Percentiles rank a stretch among this genome's conserved stretches.
These are phyloP conservation scores for Colius striatus DNA, from an alignment of 2,113 vertebrate species.

Conservation along the genomic window DNA sequence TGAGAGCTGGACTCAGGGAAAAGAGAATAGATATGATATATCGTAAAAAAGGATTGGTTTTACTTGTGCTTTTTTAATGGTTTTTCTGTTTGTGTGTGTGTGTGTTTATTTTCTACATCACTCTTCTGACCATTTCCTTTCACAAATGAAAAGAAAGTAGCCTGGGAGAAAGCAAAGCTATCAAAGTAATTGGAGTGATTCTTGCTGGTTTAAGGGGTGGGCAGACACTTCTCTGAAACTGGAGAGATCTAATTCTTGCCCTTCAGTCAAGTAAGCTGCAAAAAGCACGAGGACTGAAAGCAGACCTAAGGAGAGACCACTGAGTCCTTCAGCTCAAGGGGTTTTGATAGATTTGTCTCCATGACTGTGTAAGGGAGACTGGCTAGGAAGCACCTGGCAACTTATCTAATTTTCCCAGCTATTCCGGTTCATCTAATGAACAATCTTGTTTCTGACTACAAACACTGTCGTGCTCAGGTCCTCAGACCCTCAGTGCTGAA, in stretches of 20 bases:
- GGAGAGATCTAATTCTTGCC: not conserved
- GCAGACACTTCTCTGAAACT: not conserved
- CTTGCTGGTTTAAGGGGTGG: not conserved
- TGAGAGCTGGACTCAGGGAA: not conserved
- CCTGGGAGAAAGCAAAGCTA: not conserved
- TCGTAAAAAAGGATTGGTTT: not conserved
- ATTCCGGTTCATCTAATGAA: constrained; percentile 1
- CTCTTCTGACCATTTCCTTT: not conserved
- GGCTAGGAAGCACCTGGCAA: constrained; percentile 39
- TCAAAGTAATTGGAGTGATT: not conserved
- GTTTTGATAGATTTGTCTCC: not conserved
- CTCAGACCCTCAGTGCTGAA: not conserved
- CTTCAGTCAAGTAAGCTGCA: not conserved
- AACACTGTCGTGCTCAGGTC: not conserved
- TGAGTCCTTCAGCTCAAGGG: not conserved
- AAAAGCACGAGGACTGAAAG: not conserved
- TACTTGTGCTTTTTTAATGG: not conserved
- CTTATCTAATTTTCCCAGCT: constrained; percentile 39
- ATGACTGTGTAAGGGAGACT: not conserved
- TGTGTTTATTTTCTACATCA: not conserved
- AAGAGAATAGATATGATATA: not conserved
- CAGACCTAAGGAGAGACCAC: not conserved
- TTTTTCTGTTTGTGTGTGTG: not conserved
- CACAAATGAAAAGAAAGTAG: not conserved
- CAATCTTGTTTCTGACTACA: constrained; percentile 23